phyloP scores from a whole-genome alignment of 1,140 invertebrate genomes.

The Diabrotica undecimpunctata region DNA sequence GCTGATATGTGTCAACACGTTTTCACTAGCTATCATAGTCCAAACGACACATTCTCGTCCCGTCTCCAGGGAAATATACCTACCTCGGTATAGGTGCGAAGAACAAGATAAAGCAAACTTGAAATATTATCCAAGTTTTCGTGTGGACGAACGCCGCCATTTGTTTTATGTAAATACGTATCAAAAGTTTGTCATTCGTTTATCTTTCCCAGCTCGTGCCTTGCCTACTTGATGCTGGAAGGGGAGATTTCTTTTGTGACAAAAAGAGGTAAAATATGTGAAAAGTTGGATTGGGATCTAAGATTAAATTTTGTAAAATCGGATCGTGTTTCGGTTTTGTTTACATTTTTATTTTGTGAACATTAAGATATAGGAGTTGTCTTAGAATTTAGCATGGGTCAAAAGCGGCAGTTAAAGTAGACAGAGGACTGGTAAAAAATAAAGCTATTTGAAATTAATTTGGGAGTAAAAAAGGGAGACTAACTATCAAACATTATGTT shows the following conservation, averaged over 20 bases:
- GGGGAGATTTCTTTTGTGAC: conserved; percentile 4
- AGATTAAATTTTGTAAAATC: too few species aligned
- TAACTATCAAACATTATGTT: too few species aligned
- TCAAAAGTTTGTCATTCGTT: conserved; percentile 39
- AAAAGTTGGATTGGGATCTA: not conserved
- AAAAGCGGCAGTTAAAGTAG: too few species aligned
- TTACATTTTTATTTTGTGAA: too few species aligned
- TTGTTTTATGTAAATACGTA: conserved; percentile 43
- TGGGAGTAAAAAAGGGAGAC: too few species aligned
- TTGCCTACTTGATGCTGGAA: conserved; percentile 8
- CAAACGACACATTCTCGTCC: conserved; percentile 14
- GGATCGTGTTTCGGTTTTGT: too few species aligned
- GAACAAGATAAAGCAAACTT: conserved; percentile 35
- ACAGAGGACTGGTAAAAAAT: too few species aligned
- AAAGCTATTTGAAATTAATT: too few species aligned
- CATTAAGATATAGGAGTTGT: too few species aligned
- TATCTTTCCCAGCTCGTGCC: conserved; percentile 22
- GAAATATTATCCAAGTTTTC: conserved; percentile 51
- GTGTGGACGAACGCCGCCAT: conserved; percentile 48
- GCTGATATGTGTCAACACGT: not conserved
- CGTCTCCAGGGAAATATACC: conserved; percentile 45
- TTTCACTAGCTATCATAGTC: not conserved
- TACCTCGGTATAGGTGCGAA: conserved; percentile 33
- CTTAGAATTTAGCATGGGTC: too few species aligned
- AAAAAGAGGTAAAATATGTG: not conserved